Evolutionary conservation across 2,888 invertebrate genomes (phyloP).

Genomic region (Orchestes rusci): DNA sequence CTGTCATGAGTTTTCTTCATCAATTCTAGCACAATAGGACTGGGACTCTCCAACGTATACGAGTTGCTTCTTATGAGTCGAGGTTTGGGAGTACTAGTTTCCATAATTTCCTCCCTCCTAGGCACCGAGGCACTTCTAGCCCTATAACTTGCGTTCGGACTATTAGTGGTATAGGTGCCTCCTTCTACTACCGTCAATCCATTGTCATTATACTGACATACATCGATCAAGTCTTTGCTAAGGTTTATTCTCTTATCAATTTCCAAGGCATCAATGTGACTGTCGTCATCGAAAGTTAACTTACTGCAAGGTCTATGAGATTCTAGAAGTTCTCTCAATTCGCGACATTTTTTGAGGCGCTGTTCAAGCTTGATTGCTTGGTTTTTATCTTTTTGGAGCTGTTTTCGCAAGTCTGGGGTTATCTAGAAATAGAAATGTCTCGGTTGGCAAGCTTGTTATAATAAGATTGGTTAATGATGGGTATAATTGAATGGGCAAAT

Average conservation of each 20-base stretch:
- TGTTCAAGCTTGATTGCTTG: constrained; percentile 60
- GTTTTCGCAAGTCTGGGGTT: constrained; percentile 54
- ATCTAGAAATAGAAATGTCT: constrained; percentile 50
- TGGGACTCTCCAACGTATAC: constrained; percentile 70
- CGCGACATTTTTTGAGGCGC: constrained; percentile 45
- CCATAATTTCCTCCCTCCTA: not conserved
- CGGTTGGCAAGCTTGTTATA: no score
- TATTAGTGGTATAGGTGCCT: not conserved
- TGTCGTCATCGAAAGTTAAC: constrained; percentile 22
- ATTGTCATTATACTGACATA: constrained; percentile 32
- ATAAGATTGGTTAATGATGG: no score
- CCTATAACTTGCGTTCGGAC: not conserved
- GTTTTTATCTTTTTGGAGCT: constrained; percentile 61
- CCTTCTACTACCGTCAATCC: constrained; percentile 18
- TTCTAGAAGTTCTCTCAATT: constrained; percentile 38
- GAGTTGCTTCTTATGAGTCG: constrained; percentile 64
- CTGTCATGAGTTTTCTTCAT: constrained; percentile 44
- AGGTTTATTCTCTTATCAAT: constrained; percentile 28
- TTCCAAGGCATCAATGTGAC: constrained; percentile 27
- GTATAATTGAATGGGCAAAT: no score
- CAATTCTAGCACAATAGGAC: constrained; percentile 64
- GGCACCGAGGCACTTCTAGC: not conserved
- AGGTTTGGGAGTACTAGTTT: constrained; percentile 38
- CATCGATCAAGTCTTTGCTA: constrained; percentile 34
- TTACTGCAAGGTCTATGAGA: constrained; percentile 18